Evolutionary conservation across 2,797 vertebrate species (phyloP).

Genomic region (Rhinophrynus dorsalis): DNA sequence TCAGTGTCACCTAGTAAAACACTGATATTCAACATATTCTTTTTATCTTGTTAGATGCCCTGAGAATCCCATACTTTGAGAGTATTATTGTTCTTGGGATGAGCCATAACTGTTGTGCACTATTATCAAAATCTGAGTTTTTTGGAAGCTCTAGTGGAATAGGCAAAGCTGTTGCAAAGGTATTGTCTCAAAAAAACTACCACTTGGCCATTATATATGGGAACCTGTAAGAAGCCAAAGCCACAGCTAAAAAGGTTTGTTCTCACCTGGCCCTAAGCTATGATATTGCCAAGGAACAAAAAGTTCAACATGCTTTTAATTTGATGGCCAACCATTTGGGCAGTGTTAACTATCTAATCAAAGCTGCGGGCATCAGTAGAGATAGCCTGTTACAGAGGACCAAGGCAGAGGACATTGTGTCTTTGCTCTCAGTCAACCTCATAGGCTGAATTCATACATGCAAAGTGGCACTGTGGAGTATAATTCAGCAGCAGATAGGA

Average conservation of each 20-base stretch:
- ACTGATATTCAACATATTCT: too few species aligned
- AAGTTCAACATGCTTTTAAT: slow-evolving; percentile 82
- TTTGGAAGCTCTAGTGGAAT: slow-evolving; percentile 91
- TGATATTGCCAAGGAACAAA: slow-evolving; percentile 80
- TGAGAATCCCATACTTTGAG: too few species aligned
- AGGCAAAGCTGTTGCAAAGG: slow-evolving; percentile 76
- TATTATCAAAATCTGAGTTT: slow-evolving; percentile 86
- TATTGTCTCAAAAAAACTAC: slow-evolving; percentile 80
- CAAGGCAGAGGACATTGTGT: slow-evolving; percentile 81
- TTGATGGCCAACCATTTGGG: slow-evolving; percentile 78
- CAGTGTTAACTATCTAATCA: slow-evolving; percentile 82
- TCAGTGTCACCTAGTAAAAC: too few species aligned
- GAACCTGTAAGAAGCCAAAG: slow-evolving; percentile 69
- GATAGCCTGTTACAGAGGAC: slow-evolving; percentile 83
- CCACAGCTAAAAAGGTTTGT: slow-evolving; percentile 72
- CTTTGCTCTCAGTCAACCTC: slow-evolving; percentile 87
- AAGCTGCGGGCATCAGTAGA: slow-evolving; percentile 89
- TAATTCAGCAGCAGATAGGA: slow-evolving; percentile 80
- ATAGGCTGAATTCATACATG: slow-evolving; percentile 89
- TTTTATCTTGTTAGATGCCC: too few species aligned
- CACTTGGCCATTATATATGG: slow-evolving; percentile 80
- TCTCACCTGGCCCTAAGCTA: slow-evolving; percentile 84
- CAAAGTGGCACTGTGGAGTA: slow-evolving; percentile 78
- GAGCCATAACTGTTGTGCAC: too few species aligned
- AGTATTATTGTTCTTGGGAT: too few species aligned